These are phyloP conservation scores for Macaca mulatta DNA, from an alignment of 2,113 vertebrate genomes.

Conservation along the genomic window DNA sequence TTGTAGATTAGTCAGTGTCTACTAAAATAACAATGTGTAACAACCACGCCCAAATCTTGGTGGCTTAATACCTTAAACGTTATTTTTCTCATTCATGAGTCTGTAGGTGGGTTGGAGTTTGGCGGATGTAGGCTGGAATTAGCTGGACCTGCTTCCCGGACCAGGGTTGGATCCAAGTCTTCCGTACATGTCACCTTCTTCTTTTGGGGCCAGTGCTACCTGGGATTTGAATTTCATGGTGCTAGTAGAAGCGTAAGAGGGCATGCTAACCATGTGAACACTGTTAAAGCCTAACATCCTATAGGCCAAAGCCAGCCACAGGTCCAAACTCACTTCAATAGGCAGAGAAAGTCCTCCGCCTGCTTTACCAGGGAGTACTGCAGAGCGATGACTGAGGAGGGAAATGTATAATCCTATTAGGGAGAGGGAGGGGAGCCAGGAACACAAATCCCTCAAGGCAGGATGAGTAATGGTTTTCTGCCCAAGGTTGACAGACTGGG, in stretches of 20 bases:
- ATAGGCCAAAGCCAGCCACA: neutral
- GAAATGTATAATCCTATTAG: too few species aligned
- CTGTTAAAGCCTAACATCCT: neutral
- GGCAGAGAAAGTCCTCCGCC: neutral
- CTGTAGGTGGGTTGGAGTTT: neutral
- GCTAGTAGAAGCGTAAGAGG: neutral
- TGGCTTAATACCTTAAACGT: neutral
- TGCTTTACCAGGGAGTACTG: too few species aligned
- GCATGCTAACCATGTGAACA: neutral
- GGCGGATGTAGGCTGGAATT: neutral
- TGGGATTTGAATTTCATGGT: neutral
- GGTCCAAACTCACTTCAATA: neutral
- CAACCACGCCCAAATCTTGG: neutral
- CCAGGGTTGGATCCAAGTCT: neutral
- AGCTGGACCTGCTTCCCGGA: neutral
- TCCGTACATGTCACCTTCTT: neutral
- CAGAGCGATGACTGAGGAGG: neutral
- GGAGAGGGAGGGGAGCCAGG: neutral
- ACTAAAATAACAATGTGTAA: neutral
- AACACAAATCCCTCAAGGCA: neutral
- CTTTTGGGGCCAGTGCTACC: neutral
- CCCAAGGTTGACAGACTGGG: neutral
- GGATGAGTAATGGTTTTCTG: neutral
- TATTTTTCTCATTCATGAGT: neutral
- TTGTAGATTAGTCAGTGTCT: neutral